Evolutionary conservation across 2,113 vertebrate species (phyloP).

Genomic region (Trematocara unimaculatum): DNA sequence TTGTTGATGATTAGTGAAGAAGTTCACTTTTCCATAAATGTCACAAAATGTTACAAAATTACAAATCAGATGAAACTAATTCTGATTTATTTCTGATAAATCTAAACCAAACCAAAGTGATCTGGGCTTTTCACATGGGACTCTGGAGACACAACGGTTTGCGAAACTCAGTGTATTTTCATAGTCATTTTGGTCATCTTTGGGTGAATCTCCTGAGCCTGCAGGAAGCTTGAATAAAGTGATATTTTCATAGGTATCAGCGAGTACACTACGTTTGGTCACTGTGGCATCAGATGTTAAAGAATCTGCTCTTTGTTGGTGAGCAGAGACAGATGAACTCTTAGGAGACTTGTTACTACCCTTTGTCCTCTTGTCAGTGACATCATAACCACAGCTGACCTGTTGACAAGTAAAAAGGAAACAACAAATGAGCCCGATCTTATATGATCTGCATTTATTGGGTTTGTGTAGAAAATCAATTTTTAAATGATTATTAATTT

Average conservation of each 20-base stretch:
- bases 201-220: neutral
- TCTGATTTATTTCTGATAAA: neutral
- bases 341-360: neutral
- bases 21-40: neutral
- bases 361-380: neutral
- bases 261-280: fast-evolving
- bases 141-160: neutral
- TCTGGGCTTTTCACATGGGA: neutral
- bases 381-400: fast-evolving
- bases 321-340: neutral
- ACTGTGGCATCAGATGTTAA: neutral
- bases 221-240: neutral
- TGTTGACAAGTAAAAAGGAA: neutral
- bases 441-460: neutral
- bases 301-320: neutral
- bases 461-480: neutral
- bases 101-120: conserved; percentile 34
- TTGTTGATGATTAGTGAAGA: neutral
- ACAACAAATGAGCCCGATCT: neutral
- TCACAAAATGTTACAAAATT: neutral
- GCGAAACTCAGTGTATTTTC: neutral
- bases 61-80: neutral
- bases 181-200: neutral
- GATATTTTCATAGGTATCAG: conserved; percentile 9
- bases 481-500: neutral